Percentiles rank a stretch among this genome's conserved stretches.
Evolutionary conservation across 1,140 invertebrate species (phyloP).

Genomic region (Hermetia illucens): DNA sequence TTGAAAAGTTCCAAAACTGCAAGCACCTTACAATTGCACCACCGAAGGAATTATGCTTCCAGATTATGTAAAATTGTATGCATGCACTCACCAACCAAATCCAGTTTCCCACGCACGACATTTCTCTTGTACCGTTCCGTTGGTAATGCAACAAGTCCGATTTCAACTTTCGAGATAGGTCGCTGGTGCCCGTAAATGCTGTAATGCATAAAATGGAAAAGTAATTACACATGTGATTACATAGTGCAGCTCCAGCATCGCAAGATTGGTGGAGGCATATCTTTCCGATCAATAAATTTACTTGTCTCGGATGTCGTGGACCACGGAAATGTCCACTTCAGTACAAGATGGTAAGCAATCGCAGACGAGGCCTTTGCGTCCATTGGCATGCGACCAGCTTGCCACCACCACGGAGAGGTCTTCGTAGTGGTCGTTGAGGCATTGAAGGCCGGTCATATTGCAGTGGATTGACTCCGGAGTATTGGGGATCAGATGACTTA

Average conservation of each 20-base stretch:
- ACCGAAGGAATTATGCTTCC: too few species aligned
- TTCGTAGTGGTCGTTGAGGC: conserved; percentile 43
- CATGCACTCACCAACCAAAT: conserved; percentile 40
- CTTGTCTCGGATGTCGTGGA: conserved; percentile 36
- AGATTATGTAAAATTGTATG: too few species aligned
- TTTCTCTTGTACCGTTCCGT: conserved; percentile 44
- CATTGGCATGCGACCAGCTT: conserved; percentile 20
- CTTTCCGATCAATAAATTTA: too few species aligned
- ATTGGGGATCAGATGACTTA: conserved; percentile 49
- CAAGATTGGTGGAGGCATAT: too few species aligned
- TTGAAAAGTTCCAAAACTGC: too few species aligned
- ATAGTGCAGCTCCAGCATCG: too few species aligned
- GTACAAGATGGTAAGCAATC: conserved; percentile 46
- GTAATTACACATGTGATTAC: too few species aligned
- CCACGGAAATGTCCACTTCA: conserved; percentile 41
- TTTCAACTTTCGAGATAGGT: conserved; percentile 33
- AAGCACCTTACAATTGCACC: too few species aligned
- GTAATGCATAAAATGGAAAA: too few species aligned
- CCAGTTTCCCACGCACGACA: conserved; percentile 41
- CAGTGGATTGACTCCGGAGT: conserved; percentile 33
- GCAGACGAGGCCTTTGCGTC: conserved; percentile 37
- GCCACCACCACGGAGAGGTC: conserved; percentile 43
- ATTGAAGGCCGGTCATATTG: conserved; percentile 41
- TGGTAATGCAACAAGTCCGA: conserved; percentile 39
- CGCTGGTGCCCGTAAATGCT: conserved; percentile 11